These are phyloP conservation scores for Paradoxurus hermaphroditus DNA, from an alignment of 2,113 vertebrate genomes.

Conservation along the genomic window DNA sequence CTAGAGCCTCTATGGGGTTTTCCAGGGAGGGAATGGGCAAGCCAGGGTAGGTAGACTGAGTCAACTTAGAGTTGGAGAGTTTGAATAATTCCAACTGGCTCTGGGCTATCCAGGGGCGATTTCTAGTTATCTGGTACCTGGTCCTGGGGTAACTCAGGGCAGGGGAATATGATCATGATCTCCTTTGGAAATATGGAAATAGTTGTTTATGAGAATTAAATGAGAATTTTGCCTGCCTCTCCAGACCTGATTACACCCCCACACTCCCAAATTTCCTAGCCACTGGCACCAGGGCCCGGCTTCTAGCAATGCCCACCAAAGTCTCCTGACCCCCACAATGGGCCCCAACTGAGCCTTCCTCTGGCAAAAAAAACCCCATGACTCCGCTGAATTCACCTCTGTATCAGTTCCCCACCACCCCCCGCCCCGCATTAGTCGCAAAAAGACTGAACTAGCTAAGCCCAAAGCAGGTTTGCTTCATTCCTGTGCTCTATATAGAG, in stretches of 20 bases:
- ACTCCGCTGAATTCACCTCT: not conserved
- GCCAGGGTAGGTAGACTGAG: not conserved
- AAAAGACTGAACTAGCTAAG: not conserved
- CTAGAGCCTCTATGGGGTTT: not conserved
- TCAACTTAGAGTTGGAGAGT: not conserved
- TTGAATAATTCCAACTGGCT: not conserved
- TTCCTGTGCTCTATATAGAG: not conserved
- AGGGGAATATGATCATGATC: not conserved
- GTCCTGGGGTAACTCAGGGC: not conserved
- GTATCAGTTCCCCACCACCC: not conserved
- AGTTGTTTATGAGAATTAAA: not conserved
- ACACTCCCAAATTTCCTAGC: not conserved
- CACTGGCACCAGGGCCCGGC: not conserved
- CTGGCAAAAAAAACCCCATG: not conserved
- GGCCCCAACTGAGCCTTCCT: not conserved
- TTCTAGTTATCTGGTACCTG: not conserved
- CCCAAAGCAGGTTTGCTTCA: not conserved
- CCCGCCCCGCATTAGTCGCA: not conserved
- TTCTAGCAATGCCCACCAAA: accelerated
- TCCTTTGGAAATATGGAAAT: not conserved
- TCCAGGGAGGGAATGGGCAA: not conserved
- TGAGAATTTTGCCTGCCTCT: not conserved
- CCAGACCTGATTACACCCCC: not conserved
- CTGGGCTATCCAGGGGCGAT: not conserved
- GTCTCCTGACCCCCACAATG: not conserved